Conservation (phyloP, 2,888 invertebrate genomes). For the Caenorhabditis zanzibari region DNA sequence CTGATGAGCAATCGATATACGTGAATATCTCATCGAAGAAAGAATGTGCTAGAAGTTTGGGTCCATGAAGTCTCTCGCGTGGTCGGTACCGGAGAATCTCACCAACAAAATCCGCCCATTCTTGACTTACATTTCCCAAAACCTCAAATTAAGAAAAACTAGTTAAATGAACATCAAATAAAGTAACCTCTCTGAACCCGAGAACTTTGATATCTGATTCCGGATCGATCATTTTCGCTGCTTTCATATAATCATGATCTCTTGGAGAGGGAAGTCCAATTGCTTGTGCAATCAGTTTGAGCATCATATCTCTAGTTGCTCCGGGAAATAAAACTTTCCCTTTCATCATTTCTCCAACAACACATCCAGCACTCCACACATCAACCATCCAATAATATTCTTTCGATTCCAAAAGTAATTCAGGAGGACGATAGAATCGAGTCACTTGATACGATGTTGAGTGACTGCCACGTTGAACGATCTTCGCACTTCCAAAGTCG, state of each 20-base stretch:
- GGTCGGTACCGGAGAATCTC: slow-evolving; percentile 74
- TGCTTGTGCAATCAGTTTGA: slow-evolving; percentile 63
- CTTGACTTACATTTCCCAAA: slow-evolving; percentile 44
- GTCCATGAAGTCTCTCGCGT: slow-evolving; percentile 71
- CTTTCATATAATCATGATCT: slow-evolving; percentile 66
- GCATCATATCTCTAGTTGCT: slow-evolving; percentile 63
- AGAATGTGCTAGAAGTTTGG: slow-evolving; percentile 68
- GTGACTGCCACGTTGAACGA: slow-evolving; percentile 58
- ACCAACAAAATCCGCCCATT: slow-evolving; percentile 65
- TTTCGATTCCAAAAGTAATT: slow-evolving; percentile 72
- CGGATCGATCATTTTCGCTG: slow-evolving; percentile 39
- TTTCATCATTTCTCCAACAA: slow-evolving; percentile 76
- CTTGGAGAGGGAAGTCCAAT: slow-evolving; percentile 60
- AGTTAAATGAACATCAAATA: background rate
- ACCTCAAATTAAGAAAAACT: slow-evolving; percentile 1
- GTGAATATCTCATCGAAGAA: slow-evolving; percentile 72
- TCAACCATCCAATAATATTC: slow-evolving; percentile 73
- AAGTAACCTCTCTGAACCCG: slow-evolving; percentile 39
- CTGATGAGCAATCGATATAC: background rate
- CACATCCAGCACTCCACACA: slow-evolving; percentile 77
- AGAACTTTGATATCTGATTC: slow-evolving; percentile 33
- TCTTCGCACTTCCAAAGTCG: slow-evolving; percentile 79
- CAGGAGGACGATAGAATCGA: slow-evolving; percentile 74
- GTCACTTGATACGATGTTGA: slow-evolving; percentile 74
- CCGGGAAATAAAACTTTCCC: slow-evolving; percentile 74